phyloP scores from a whole-genome alignment of 2,113 vertebrate genomes.

The Microcebus jonahi region DNA sequence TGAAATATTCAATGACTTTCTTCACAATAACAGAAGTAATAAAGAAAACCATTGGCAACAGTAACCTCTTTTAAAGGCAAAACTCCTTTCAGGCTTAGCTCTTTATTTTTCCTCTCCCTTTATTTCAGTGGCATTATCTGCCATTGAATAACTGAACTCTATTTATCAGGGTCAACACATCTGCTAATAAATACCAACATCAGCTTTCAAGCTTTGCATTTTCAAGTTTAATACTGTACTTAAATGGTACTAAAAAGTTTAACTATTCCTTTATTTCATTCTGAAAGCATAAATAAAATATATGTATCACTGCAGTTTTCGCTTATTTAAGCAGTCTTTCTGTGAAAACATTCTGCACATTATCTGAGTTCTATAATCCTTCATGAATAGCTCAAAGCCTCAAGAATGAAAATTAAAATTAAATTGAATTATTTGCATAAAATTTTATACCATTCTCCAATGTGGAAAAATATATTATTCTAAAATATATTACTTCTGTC shows the following conservation, averaged over 20 bases:
- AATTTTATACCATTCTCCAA: not conserved
- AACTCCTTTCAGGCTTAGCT: conserved; percentile 26
- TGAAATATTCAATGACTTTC: conserved; percentile 76
- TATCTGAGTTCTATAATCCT: not conserved
- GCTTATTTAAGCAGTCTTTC: not conserved
- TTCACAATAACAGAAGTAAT: conserved; percentile 70
- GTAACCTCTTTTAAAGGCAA: conserved; percentile 66
- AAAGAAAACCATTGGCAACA: conserved; percentile 64
- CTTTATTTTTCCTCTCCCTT: conserved; percentile 11
- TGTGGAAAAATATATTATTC: not conserved
- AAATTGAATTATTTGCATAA: not conserved
- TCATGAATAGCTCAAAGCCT: not conserved
- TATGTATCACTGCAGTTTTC: not conserved
- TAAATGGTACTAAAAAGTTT: not conserved
- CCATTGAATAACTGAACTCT: conserved; percentile 62
- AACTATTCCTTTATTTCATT: not conserved
- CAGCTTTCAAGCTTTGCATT: conserved; percentile 56
- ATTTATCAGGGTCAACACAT: conserved; percentile 75
- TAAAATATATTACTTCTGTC: not conserved
- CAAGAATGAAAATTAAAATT: not conserved
- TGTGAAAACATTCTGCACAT: not conserved
- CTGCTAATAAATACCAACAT: conserved; percentile 55
- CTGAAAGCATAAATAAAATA: not conserved
- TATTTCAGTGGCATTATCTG: conserved; percentile 54
- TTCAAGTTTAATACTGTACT: conserved; percentile 18